A percentile compares a stretch with the other conserved stretches of the same genome.
Conservation (phyloP, 2,888 invertebrate species). For the Clostera curtula region DNA sequence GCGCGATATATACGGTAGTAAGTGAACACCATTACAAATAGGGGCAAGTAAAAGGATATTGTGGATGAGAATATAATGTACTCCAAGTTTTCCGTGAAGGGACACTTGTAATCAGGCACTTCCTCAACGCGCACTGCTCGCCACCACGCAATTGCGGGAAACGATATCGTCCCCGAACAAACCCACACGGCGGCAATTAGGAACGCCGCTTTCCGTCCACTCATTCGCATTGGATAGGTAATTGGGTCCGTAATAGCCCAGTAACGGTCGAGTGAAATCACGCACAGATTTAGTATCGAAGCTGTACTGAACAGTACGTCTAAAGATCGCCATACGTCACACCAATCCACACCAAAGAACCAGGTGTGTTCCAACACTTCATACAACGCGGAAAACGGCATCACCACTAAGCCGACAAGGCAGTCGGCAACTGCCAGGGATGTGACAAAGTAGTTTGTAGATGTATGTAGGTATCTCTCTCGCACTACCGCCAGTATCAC, state of each 20-base stretch:
- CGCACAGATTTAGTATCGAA: constrained; percentile 97
- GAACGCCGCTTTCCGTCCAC: constrained; percentile 87
- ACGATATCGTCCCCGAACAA: constrained; percentile 96
- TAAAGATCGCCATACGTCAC: constrained; percentile 97
- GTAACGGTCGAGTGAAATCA: constrained; percentile 96
- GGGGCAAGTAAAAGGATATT: constrained; percentile 97
- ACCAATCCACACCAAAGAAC: constrained; percentile 97
- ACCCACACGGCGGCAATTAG: constrained; percentile 97
- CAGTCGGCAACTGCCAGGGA: constrained; percentile 98
- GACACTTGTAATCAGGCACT: constrained; percentile 90
- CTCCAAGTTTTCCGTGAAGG: constrained; percentile 96
- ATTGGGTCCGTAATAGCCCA: constrained; percentile 99
- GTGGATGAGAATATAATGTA: constrained; percentile 98
- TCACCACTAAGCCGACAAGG: constrained; percentile 95
- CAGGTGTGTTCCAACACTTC: constrained; percentile 92
- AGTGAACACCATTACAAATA: constrained; percentile 98
- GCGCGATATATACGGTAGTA: constrained; percentile 97
- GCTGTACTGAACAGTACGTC: constrained; percentile 98
- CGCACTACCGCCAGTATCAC: constrained; percentile 95
- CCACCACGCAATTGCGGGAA: constrained; percentile 98
- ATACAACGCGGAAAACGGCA: constrained; percentile 96
- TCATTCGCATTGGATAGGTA: constrained; percentile 97
- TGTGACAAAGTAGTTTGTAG: constrained; percentile 98
- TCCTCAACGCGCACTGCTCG: constrained; percentile 88
- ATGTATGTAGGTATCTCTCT: constrained; percentile 95